Base-by-base conservation (phyloP, 1,140 invertebrate genomes). In the Bombus balteatus region DNA sequence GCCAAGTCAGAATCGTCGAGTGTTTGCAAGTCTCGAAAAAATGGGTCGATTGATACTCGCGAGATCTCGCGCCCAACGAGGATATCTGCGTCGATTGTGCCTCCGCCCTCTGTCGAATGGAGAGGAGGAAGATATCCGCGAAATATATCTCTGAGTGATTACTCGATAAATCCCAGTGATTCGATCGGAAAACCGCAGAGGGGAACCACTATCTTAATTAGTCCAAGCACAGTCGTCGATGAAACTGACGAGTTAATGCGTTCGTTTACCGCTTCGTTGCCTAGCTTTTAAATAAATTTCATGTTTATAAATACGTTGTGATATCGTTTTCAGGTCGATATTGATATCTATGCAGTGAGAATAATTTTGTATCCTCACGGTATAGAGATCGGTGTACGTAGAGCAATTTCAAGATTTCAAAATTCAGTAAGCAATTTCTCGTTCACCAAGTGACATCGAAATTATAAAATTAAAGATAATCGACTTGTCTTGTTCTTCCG, bases 11-110 rank as follows among this genome's bases (percentile, higher is more conserved):
- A 70, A 80, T 80, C 85, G 74, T 89, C 83, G 88, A 91, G 88
- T 92, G 88, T 91, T 91, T 88, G 87, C 83, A 12, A 88, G 83
- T 88, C 82, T 83, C 75, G 87, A 90, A 90, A 83, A 83, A 83
- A 87, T 88, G 76, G 91, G 92, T 92, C 89, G 91, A 93, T 92
- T 92, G 89, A 92, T 90, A 88, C 91, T 91, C 87, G 88, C 90
- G 90, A 74, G 53, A 34, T 75, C 39, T 74, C 62, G 80, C 47
- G 53, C 34, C 53, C 25, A n/a, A 77, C 53, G 73, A 39, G 62
- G 62, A 62, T 77, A 43, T 47, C 53, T 15, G 66, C 78, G 73
- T 57, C 37, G 79, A 86, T 82, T 41, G 57, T 83, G 34, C 43
- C 72, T 74, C 34, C 12, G 41, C 22, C 22, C 57, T 12, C 13